Evolutionary conservation across 2,797 vertebrate genomes (phyloP), one percentile per base, ranked within the genome.

Genomic region (Adelosebastes latens): DNA sequence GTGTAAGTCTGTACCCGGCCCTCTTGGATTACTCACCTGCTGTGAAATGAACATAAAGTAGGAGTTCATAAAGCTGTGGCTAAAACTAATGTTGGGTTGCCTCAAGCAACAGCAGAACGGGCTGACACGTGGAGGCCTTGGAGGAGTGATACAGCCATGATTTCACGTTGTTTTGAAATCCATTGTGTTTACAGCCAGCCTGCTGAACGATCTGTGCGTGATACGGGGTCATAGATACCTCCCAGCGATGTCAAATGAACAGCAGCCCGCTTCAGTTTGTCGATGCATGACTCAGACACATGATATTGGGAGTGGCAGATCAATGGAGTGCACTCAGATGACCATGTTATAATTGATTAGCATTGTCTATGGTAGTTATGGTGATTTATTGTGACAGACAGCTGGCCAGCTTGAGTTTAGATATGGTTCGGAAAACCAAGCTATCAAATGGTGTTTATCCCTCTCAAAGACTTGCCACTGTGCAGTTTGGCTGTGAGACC

Each of bases 31-130:
- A 87, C 76, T 61, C 69, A 80, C 85, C 87, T 22, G 75, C 93
- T 91, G 90, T 81, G 91, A 92, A 91, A 91, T 82, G 85, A 76
- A 86, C 82, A 91, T 92, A 72, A 91, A 90, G 81, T 69, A 72
- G 67, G 84, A 89, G 88, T 94, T 94, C 89, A 93, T 94, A 89
- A 94, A 94, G 63, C 86, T 87, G 77, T n/a, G 25, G 74, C 87
- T 88, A 62, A 87, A 84, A 84, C 73, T 85, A 76, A 82, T 83
- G 80, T 87, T 79, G 66, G 63, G 77, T 81, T 84, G 75, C 84
- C 71, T 79, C 32, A 29, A 77, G 73, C 73, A 24, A n/a, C 53
- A 65, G 58, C 61, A 46, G 53, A 76, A 22, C 3, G 8, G 20
- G 29, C 56, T n/a, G n/a, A 64, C 61, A 68, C 4, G 11, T 22